Evolutionary conservation across 92 coral and sea anemone genomes (phyloP).

Genomic region (Montipora capitata): DNA sequence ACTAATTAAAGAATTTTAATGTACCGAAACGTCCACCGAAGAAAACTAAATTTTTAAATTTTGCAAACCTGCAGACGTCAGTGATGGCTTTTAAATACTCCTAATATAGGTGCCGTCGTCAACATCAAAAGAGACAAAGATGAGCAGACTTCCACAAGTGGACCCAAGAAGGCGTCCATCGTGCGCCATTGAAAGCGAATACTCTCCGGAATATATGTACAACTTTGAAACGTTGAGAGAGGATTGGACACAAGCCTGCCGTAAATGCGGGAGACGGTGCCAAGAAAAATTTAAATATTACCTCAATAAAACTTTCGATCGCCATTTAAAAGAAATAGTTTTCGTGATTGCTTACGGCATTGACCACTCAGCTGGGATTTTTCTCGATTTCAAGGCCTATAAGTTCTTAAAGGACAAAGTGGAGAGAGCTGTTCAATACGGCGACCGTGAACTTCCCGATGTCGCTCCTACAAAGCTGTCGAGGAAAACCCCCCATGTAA

Average conservation of each 20-base stretch:
- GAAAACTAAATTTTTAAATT: no score
- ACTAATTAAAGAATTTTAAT: no score
- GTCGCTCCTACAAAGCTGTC: conserved; percentile 27
- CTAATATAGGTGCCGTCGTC: background rate
- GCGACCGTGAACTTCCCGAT: background rate
- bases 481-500: conserved; percentile 28
- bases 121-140: background rate
- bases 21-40: no score
- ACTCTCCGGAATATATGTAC: conserved; percentile 42
- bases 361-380: conserved; percentile 41
- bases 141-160: background rate
- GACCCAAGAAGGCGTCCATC: background rate
- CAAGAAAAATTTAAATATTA: conserved; percentile 24
- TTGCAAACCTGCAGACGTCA: no score
- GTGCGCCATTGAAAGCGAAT: conserved; percentile 12
- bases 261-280: conserved; percentile 6
- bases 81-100: background rate
- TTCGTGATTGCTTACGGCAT: conserved; percentile 40
- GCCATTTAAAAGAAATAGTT: conserved; percentile 38
- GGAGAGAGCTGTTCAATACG: conserved; percentile 24
- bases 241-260: conserved; percentile 27
- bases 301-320: conserved; percentile 9
- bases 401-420: conserved; percentile 30
- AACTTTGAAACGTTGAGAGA: conserved; percentile 35
- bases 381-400: conserved; percentile 32